Evolutionary conservation across 2,797 vertebrate genomes (phyloP).

Genomic region (Poecilia gillii): DNA sequence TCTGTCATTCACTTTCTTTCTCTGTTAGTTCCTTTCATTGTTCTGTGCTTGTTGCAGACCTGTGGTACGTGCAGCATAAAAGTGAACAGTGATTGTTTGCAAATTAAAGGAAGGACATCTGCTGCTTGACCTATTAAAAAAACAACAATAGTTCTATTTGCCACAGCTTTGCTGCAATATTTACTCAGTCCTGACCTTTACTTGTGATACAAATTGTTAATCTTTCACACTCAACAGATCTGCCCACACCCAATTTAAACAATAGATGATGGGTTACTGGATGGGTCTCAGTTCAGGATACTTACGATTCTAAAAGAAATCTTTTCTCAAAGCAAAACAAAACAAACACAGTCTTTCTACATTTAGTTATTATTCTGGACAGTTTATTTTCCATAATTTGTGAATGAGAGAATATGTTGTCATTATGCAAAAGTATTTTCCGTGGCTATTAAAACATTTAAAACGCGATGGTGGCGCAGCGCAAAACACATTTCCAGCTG

Average conservation of each 20-base stretch:
- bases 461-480: not conserved
- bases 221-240: not conserved
- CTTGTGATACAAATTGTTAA: not conserved
- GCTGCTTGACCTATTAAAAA: not conserved
- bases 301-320: not conserved
- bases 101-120: not conserved
- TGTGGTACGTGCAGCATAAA: not conserved
- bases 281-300: not conserved
- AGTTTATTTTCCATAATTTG: not conserved
- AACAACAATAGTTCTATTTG: not conserved
- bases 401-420: not conserved
- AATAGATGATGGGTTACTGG: not conserved
- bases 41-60: too few species aligned
- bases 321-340: not conserved
- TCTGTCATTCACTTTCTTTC: not conserved
- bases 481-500: not conserved
- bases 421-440: not conserved
- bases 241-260: not conserved
- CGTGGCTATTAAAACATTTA: not conserved
- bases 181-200: not conserved
- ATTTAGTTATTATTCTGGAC: not conserved
- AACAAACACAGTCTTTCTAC: not conserved
- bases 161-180: not conserved
- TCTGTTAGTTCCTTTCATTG: slow-evolving; percentile 5
- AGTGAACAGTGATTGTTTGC: not conserved